Evolutionary conservation across 1,140 invertebrate species (phyloP), one percentile per base, ranked within the genome.

Genomic region (Drosophila nigrodunni): DNA sequence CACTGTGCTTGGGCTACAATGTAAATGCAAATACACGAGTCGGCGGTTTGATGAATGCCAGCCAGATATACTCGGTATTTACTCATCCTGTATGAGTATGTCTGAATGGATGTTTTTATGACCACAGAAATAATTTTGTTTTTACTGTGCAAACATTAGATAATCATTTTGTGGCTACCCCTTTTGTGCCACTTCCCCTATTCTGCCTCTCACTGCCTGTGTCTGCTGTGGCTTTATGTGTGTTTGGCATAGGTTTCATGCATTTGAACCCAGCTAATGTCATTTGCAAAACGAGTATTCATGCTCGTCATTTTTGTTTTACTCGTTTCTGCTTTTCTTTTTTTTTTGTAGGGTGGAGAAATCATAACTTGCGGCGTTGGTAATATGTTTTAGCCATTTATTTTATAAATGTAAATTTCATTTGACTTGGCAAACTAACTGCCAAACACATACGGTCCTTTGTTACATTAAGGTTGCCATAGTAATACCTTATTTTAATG

Each of bases 131-230:
- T 82, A 80, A 87, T 88, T 87, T 80, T 67, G 73, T 82, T 82
- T 87, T 87, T 87, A 87, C 83, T 82, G 79, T 67, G 77, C 83
- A 77, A 82, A 82, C 83, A 87, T 87, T 83, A 88, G 83, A 88
- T 82, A 88, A 82, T 87, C 80, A 87, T 88, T 73, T 75, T 75
- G 73, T 35, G 73, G 67, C 52, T 54, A 59, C 54, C 43, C 39
- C 64, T 54, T 65, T 37, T 41, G 3, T 15, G 46, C 9, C 37
- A 8, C 9, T 15, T 10, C n/a, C 37, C 18, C 21, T 13, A 6
- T 13, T 15, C 15, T 15, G 15, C 15, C 15, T 15, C 15, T 15
- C 15, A 21, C 18, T 21, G 18, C n/a, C 21, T 13, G 8, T 13
- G 5, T 54, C 21, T 9, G 9, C 11, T 15, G 49, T 54, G 25